Conservation (phyloP, 2,888 invertebrate species). For the Mantis religiosa region DNA sequence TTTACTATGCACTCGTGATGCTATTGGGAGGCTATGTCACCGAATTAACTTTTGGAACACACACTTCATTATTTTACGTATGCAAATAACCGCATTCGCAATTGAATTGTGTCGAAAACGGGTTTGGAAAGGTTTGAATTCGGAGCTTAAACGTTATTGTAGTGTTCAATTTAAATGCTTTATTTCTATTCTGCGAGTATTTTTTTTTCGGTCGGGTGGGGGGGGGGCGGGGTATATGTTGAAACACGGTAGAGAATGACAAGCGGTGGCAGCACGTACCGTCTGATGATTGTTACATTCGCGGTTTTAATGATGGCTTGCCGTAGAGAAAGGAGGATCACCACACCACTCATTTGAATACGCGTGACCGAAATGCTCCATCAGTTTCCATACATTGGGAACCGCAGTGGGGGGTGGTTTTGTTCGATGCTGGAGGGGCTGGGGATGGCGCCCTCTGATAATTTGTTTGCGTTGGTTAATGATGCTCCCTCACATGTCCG, state of each 20-base stretch:
- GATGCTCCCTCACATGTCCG: background rate
- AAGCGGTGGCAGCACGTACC: background rate
- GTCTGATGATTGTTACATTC: slow-evolving; percentile 19
- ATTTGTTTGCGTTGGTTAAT: slow-evolving; percentile 14
- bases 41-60: background rate
- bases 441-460: background rate
- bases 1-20: background rate
- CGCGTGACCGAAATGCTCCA: slow-evolving; percentile 23
- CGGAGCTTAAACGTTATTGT: background rate
- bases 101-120: background rate
- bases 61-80: background rate
- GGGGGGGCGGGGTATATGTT: no score
- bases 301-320: slow-evolving; percentile 16
- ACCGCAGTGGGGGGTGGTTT: background rate
- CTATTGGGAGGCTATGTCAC: background rate
- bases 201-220: background rate
- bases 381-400: slow-evolving; percentile 9
- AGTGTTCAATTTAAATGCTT: background rate
- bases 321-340: slow-evolving; percentile 11
- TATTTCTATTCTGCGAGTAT: background rate
- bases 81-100: background rate
- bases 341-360: slow-evolving; percentile 22
- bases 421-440: slow-evolving; percentile 3
- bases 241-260: background rate
- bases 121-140: background rate